Percentiles rank a stretch among this genome's conserved stretches.
Evolutionary conservation across 1,140 invertebrate genomes (phyloP).

Genomic region (Thalassaphorura encarpata): DNA sequence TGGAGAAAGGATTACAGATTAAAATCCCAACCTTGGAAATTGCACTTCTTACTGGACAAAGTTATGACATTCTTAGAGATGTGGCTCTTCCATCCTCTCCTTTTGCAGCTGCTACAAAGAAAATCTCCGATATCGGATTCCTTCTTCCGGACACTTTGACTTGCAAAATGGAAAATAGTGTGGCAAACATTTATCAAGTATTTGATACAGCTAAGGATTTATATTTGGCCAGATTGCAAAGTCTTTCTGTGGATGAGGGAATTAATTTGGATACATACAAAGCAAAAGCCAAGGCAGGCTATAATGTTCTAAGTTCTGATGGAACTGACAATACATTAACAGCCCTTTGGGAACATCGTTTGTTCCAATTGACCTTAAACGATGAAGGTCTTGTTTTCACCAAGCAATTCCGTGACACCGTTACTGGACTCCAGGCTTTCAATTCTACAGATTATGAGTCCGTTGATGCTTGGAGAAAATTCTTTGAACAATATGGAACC

Average conservation of each 20-base stretch:
- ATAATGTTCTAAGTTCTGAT: not conserved
- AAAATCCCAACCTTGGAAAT: not conserved
- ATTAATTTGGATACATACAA: not conserved
- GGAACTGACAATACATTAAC: not conserved
- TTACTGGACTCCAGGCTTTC: not conserved
- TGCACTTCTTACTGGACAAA: not conserved
- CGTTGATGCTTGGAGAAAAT: not conserved
- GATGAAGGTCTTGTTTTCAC: not conserved
- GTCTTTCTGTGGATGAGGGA: not conserved
- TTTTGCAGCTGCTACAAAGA: too few species aligned
- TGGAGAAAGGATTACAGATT: not conserved
- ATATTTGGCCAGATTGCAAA: not conserved
- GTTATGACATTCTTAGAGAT: not conserved
- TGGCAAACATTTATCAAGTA: not conserved
- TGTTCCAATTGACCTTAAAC: not conserved
- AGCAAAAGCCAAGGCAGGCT: not conserved
- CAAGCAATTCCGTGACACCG: not conserved
- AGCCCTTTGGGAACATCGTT: not conserved
- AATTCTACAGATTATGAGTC: not conserved
- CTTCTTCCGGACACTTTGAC: too few species aligned
- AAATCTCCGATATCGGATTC: too few species aligned
- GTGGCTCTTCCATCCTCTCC: too few species aligned
- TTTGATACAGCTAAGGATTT: too few species aligned
- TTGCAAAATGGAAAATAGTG: too few species aligned
- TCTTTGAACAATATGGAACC: not conserved